These are phyloP conservation scores for Picathartes gymnocephalus DNA, from an alignment of 2,113 vertebrate species.

Conservation along the genomic window DNA sequence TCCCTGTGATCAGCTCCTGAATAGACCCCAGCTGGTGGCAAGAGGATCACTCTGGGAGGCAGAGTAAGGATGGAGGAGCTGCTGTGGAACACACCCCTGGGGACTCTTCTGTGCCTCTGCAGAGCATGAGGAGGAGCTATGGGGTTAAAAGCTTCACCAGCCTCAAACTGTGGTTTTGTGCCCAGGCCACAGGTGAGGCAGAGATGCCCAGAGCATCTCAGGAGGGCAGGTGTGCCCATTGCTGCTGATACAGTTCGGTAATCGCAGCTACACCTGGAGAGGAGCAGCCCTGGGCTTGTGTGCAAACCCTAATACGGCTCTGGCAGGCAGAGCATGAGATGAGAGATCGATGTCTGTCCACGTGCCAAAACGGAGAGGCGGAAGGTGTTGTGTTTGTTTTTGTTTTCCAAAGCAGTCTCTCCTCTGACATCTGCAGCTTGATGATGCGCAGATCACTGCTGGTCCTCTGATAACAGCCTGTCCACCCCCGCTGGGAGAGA, in stretches of 20 bases:
- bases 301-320: neutral
- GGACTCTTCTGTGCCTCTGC: neutral
- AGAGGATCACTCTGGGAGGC: neutral
- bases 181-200: neutral
- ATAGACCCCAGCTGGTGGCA: neutral
- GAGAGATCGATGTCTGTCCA: neutral
- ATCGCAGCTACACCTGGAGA: neutral
- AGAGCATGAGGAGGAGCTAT: fast-evolving
- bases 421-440: neutral
- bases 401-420: neutral
- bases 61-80: neutral
- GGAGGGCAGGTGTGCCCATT: neutral
- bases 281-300: neutral
- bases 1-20: neutral
- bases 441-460: neutral
- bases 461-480: neutral
- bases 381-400: neutral
- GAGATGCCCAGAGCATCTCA: neutral
- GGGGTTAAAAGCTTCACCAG: neutral
- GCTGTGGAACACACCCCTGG: neutral
- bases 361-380: neutral
- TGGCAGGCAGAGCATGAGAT: neutral
- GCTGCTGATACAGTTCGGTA: neutral
- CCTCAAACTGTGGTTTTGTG: neutral
- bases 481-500: neutral